Evolutionary conservation across 2,888 invertebrate species (phyloP).

Genomic region (Eupithecia pulchellata): DNA sequence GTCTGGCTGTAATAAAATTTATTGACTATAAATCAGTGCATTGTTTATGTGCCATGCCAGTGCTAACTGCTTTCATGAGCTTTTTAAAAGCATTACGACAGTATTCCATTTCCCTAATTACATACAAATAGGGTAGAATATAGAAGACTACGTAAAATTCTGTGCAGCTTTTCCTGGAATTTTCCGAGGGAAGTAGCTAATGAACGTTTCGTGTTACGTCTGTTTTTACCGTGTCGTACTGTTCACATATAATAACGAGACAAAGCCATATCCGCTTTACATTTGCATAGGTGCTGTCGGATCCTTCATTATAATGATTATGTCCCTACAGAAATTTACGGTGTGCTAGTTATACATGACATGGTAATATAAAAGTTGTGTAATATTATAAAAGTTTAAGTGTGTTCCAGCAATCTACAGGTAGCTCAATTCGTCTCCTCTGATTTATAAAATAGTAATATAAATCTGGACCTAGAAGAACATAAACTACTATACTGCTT

Average conservation of each 20-base stretch:
- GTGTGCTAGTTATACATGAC: not conserved
- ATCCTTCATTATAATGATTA: not conserved
- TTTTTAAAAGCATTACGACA: not conserved
- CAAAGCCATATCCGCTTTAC: constrained; percentile 8
- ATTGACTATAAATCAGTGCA: constrained; percentile 17
- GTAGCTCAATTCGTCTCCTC: too few relatives aligned
- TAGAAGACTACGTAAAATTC: not conserved
- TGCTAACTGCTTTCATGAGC: not conserved
- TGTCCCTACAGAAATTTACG: not conserved
- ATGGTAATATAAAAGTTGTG: too few relatives aligned
- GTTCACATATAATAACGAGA: constrained; percentile 15
- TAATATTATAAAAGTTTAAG: not conserved
- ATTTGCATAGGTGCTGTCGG: not conserved
- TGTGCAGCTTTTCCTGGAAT: not conserved
- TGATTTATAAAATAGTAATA: too few relatives aligned
- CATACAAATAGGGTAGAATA: not conserved
- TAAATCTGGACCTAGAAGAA: not conserved
- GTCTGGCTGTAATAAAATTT: constrained; percentile 11
- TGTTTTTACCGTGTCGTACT: not conserved
- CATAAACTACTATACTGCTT: not conserved
- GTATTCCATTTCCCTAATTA: not conserved
- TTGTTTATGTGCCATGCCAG: constrained; percentile 9
- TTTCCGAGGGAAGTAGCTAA: constrained; percentile 8
- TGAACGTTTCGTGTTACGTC: constrained; percentile 1
- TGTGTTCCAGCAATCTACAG: too few relatives aligned